phyloP scores from a whole-genome alignment of 2,113 vertebrate species.

The Thunnus thynnus region DNA sequence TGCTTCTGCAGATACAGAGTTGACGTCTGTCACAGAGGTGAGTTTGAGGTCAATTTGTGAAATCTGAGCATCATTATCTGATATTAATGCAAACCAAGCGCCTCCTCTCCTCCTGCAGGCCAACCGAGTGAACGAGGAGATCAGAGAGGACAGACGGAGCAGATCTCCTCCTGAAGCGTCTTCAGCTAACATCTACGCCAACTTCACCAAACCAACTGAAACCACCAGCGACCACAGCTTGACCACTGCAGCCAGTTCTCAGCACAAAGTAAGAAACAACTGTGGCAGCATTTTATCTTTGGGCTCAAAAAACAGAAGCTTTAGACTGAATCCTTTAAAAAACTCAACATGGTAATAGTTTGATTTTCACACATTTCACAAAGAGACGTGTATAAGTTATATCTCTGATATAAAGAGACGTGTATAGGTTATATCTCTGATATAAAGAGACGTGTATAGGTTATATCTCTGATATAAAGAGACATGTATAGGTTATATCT shows the following conservation, averaged over 20 bases:
- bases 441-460: too few relatives aligned
- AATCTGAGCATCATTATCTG: not conserved
- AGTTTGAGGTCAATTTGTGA: not conserved
- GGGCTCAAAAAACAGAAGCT: too few relatives aligned
- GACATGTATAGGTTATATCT: too few relatives aligned
- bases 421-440: too few relatives aligned
- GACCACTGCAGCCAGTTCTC: not conserved
- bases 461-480: too few relatives aligned
- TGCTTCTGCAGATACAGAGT: accelerated
- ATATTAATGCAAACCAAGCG: not conserved
- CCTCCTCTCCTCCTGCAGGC: conserved; percentile 21
- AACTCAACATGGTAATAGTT: too few relatives aligned
- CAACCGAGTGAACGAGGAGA: not conserved
- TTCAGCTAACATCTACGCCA: too few relatives aligned
- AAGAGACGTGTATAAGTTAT: too few relatives aligned
- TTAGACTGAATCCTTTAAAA: too few relatives aligned
- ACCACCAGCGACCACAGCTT: not conserved
- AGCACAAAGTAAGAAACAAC: not conserved
- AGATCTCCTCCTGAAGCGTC: not conserved
- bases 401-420: too few relatives aligned
- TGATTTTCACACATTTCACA: too few relatives aligned
- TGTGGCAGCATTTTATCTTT: not conserved
- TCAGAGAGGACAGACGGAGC: not conserved
- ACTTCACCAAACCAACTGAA: not conserved
- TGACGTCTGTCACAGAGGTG: accelerated